Base-by-base conservation (phyloP, 2,797 vertebrate species). In the Amblyraja radiata region DNA sequence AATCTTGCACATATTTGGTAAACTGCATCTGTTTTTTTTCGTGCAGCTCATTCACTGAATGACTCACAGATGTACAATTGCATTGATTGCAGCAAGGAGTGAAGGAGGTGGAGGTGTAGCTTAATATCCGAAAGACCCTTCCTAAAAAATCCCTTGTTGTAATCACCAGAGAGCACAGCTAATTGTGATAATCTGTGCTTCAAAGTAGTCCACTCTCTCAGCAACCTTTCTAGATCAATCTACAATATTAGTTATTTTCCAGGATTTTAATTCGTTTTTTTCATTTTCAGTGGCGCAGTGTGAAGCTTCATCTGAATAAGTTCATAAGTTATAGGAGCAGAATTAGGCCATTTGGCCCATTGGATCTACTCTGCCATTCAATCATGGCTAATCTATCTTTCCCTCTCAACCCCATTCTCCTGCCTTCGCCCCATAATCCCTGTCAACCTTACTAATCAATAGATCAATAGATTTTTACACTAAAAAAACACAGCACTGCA, bases 1-100 rank as follows among this genome's bases (percentile, higher is more conserved):
- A 92, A 92, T 92, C 90, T 76, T 76, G 71, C 90, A 92, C 90
- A 92, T 74, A 92, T 92, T 92, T 92, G 71, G 90, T 92, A 76
- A 88, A 92, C 71, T 74, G 90, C 71, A 74, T 92, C 71, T 92
- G 90, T 74, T 92, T 92, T 73, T 46, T 73, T 74, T 39, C 46
- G 71, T 92, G 90, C 68, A 74, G 71, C 36, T 58, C 90, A 28
- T 92, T 92, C 68, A 73, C 90, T 92, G 71, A 74, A 76, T 92
- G 71, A 46, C 71, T 92, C 68, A 54, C 90, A 92, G 90, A 92
- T 92, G 90, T 92, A 76, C 54, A 92, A 76, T 92, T 92, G 71
- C 39, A 76, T 92, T 92, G 90, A 76, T 92, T 92, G 39, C n/a
- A 54, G 23, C 74, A 5, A 71, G 39, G 25, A 92, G 90, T n/a